These are phyloP conservation scores for Pipistrellus kuhlii DNA, from an alignment of 2,797 vertebrate genomes.

Conservation along the genomic window DNA sequence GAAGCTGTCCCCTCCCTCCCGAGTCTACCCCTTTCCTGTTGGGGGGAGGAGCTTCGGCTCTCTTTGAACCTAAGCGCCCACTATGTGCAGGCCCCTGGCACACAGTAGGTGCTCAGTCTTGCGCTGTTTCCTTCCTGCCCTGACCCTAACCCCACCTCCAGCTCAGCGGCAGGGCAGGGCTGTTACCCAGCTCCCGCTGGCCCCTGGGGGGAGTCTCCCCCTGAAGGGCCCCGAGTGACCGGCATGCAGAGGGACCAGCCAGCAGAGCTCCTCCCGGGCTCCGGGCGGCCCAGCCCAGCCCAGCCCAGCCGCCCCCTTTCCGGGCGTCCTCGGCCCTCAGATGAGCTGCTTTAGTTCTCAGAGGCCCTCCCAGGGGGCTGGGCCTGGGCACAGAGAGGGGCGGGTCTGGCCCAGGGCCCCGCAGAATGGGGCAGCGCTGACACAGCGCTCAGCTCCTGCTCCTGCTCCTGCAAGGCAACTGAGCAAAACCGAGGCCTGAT, in stretches of 20 bases:
- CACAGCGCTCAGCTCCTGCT: background rate
- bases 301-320: background rate
- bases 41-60: background rate
- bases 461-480: background rate
- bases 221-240: background rate
- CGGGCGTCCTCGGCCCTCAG: background rate
- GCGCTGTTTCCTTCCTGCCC: background rate
- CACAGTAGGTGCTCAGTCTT: background rate
- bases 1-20: background rate
- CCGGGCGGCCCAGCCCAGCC: background rate
- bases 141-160: background rate
- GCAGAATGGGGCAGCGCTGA: background rate
- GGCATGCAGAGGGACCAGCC: background rate
- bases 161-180: background rate
- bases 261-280: background rate
- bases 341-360: background rate
- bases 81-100: background rate
- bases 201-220: background rate
- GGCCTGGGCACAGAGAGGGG: background rate
- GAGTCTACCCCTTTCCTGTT: background rate
- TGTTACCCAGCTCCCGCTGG: background rate
- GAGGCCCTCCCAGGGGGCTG: background rate
- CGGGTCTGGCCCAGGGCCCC: background rate
- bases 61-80: background rate
- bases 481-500: background rate